phyloP scores from a whole-genome alignment of 2,888 invertebrate species.

The Aspidiotus rigidus region DNA sequence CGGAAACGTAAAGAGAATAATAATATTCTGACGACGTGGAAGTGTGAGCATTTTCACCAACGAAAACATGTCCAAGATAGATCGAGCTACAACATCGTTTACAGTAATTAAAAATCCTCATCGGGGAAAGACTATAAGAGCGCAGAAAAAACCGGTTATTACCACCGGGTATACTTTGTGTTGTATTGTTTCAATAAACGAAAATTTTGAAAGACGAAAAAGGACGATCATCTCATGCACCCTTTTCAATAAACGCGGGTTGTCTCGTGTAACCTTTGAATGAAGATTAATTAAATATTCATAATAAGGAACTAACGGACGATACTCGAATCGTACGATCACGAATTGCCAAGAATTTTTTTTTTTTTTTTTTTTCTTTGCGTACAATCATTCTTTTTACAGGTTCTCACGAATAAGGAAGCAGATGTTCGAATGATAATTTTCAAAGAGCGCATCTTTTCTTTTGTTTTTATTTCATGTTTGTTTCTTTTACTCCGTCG shows the following conservation, averaged over 20 bases:
- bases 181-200: conserved; percentile 19
- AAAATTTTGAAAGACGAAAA: background rate
- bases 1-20: too few relatives aligned
- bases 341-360: background rate
- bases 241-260: background rate
- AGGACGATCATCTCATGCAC: background rate
- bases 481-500: conserved; percentile 6
- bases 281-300: conserved; percentile 33
- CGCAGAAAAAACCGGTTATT: conserved; percentile 21
- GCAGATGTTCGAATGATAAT: conserved; percentile 23
- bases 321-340: background rate
- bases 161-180: background rate
- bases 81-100: background rate
- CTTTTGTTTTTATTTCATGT: conserved; percentile 37
- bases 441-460: conserved; percentile 19
- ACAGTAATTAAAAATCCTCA: conserved; percentile 19
- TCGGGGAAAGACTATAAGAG: conserved; percentile 6
- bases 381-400: background rate
- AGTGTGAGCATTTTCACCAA: too few relatives aligned
- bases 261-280: conserved; percentile 7
- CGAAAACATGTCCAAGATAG: too few relatives aligned
- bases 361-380: background rate
- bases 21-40: too few relatives aligned
- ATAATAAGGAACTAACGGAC: conserved; percentile 14
- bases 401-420: conserved; percentile 19